Base-by-base conservation (phyloP, 1,140 invertebrate genomes). In the Epicauta chinensis region DNA sequence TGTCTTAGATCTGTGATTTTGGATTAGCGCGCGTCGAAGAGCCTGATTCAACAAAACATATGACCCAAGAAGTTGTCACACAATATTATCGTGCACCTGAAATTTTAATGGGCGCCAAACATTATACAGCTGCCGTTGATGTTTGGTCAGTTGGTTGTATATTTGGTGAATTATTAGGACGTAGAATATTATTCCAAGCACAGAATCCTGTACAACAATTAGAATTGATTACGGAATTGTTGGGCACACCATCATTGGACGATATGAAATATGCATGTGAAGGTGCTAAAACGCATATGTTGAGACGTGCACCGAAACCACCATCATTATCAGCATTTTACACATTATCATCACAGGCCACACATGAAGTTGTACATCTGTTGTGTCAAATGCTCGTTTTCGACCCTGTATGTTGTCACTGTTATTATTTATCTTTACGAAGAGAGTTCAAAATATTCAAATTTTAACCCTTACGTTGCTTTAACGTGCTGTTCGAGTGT, bases 71-170 rank as follows among this genome's bases (percentile, higher is more conserved):
- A 78, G 92, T 97, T 41, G 93, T 97, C 42, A 96, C 95, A 44
- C 96, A 98, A 75, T 99, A 99, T 78, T 99, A 99, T 74, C 81
- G 97, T 51, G 96, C 97, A 3, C 97, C 97, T 11, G 97, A 99
- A 78, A 89, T 99, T 60, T 77, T 99, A 15, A 95, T 99, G 84
- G 97, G 97, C 17, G 95, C 97, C 3, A 86, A 91, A 60, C 96
- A 99, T 73, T 99, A 99, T 74, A 93, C 93, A 15, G 89, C 88
- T 7, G 90, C 92, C 0, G 92, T 99, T 31, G 97, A 99, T 70
- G 91, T 98, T 11, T 99, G 96, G 97, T 94, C 92, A 36, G 94
- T 98, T 16, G 97, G 97, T n/a, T 99, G 97, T 71, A 99, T 98
- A 65, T 98, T 99, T 69, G 96, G 94, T 5, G 97, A 98, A 71